Evolutionary conservation across 2,113 vertebrate genomes (phyloP).

Genomic region (Thalassarche chlororhynchos): DNA sequence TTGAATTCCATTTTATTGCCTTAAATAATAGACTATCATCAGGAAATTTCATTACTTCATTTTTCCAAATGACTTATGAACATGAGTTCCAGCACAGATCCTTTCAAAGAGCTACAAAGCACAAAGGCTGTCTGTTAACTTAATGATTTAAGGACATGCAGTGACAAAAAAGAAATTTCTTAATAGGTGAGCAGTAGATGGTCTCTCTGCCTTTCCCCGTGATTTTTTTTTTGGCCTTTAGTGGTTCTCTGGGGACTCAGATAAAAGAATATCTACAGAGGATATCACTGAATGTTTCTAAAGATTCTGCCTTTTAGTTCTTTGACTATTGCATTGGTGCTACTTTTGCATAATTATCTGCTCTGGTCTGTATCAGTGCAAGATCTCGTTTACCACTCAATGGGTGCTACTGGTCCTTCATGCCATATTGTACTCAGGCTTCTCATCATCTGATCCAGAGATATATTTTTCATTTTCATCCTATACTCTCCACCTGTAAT

Average conservation of each 20-base stretch:
- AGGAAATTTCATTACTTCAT: slow-evolving; percentile 34
- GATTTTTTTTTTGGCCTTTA: neutral
- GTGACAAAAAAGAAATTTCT: neutral
- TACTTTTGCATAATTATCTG: neutral
- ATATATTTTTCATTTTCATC: neutral
- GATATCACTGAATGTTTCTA: neutral
- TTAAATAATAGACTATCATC: slow-evolving; percentile 26
- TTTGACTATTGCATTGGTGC: neutral
- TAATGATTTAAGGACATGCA: neutral
- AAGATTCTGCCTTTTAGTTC: neutral
- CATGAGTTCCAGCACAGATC: neutral
- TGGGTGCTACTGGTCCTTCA: neutral
- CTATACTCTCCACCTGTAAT: neutral
- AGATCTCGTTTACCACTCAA: neutral
- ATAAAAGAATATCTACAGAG: neutral
- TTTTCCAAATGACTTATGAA: slow-evolving; percentile 22
- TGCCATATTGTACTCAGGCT: neutral
- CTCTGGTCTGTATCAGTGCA: neutral
- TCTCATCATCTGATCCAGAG: neutral
- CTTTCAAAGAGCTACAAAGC: neutral
- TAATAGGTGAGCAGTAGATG: neutral
- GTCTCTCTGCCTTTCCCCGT: neutral
- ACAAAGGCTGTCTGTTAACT: neutral
- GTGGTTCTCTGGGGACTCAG: neutral
- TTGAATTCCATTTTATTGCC: slow-evolving; percentile 42